These are phyloP conservation scores for Oriolus oriolus DNA, from an alignment of 2,113 vertebrate species.

Conservation along the genomic window DNA sequence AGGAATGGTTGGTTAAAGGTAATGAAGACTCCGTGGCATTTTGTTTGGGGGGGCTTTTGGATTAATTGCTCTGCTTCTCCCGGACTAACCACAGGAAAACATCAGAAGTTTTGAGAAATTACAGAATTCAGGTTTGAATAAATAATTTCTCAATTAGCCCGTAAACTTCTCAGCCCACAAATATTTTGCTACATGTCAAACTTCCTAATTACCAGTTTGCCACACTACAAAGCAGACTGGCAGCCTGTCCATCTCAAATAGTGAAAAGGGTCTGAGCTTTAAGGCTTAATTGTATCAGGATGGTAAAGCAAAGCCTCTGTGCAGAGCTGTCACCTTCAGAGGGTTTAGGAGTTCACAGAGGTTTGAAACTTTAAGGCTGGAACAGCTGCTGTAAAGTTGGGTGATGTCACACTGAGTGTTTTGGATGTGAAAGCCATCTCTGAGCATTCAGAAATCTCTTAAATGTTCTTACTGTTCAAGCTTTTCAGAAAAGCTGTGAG, in stretches of 20 bases:
- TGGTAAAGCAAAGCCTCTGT: not conserved
- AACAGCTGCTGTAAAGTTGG: not conserved
- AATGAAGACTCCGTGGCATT: not conserved
- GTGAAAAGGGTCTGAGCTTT: not conserved
- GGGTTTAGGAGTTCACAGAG: not conserved
- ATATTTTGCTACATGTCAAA: not conserved
- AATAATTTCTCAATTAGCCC: not conserved
- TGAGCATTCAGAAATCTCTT: not conserved
- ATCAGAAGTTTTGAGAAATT: not conserved
- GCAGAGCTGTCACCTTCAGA: not conserved
- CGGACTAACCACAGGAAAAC: not conserved
- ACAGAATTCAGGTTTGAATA: not conserved
- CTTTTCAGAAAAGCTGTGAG: not conserved
- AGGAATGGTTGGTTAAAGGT: not conserved
- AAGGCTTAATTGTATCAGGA: not conserved
- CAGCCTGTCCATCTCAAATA: not conserved
- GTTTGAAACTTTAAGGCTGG: not conserved
- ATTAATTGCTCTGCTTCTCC: not conserved
- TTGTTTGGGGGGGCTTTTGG: accelerated
- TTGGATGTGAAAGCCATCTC: not conserved
- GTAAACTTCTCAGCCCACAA: not conserved
- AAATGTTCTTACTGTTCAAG: not conserved
- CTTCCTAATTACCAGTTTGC: not conserved
- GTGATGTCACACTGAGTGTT: not conserved
- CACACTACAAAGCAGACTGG: not conserved